Evolutionary conservation across 2,797 vertebrate species (phyloP).

Genomic region (Mionectes olivaceus): DNA sequence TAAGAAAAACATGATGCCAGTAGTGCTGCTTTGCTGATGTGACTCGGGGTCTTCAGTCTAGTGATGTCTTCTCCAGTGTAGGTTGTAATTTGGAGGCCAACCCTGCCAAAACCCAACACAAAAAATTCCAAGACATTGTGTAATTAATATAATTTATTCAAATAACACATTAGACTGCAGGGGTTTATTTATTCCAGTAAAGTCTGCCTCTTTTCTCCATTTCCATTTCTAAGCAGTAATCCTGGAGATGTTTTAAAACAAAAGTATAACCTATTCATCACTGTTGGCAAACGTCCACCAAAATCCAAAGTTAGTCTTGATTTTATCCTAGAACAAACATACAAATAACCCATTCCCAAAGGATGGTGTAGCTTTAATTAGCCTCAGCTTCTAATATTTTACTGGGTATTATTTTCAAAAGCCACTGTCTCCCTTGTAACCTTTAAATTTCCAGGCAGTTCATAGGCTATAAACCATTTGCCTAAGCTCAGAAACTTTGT

Average conservation of each 20-base stretch:
- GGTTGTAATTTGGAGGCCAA: neutral
- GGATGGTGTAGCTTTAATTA: neutral
- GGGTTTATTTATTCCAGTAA: conserved; percentile 8
- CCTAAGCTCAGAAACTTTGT: neutral
- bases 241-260: conserved; percentile 25
- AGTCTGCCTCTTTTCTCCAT: neutral
- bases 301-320: neutral
- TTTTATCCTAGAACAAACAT: neutral
- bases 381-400: neutral
- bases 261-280: neutral
- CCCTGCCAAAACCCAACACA: neutral
- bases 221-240: neutral
- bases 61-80: neutral
- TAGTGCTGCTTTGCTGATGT: neutral
- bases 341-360: neutral
- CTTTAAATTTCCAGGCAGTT: neutral
- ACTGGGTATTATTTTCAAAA: neutral
- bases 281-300: neutral
- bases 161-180: neutral
- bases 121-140: neutral
- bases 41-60: neutral
- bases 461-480: neutral
- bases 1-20: neutral
- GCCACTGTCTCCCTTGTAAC: neutral
- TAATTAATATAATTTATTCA: conserved; percentile 26